phyloP scores from a whole-genome alignment of 1,140 invertebrate species.

The Megalopta genalis region DNA sequence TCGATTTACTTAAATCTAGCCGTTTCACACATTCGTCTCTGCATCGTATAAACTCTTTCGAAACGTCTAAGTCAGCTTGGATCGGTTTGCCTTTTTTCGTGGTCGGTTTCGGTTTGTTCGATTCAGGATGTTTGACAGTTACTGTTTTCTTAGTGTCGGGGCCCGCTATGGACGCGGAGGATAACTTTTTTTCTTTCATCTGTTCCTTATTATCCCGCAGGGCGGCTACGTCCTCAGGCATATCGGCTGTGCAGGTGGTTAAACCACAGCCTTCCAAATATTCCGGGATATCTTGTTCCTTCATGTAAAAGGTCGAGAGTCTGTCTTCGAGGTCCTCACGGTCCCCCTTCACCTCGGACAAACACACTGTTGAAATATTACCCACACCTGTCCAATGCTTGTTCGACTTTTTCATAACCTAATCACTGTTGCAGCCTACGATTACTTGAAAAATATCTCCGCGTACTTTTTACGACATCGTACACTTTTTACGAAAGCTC shows the following conservation, averaged over 20 bases:
- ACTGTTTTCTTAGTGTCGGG: slow-evolving; percentile 90
- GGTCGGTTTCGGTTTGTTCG: slow-evolving; percentile 96
- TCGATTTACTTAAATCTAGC: slow-evolving; percentile 98
- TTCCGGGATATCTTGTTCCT: slow-evolving; percentile 78
- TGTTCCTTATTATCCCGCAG: slow-evolving; percentile 68
- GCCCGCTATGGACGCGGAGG: slow-evolving; percentile 85
- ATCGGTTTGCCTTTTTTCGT: slow-evolving; percentile 94
- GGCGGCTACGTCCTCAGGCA: slow-evolving; percentile 72
- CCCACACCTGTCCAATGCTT: slow-evolving; percentile 74
- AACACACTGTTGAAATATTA: slow-evolving; percentile 74
- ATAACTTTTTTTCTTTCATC: slow-evolving; percentile 89
- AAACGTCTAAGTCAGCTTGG: slow-evolving; percentile 96
- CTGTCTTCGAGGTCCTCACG: slow-evolving; percentile 65
- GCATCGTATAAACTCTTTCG: slow-evolving; percentile 96
- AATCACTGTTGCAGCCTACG: slow-evolving; percentile 26
- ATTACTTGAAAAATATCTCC: slow-evolving; percentile 25
- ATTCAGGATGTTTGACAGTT: slow-evolving; percentile 96
- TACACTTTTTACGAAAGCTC: slow-evolving; percentile 55
- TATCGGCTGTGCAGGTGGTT: slow-evolving; percentile 73
- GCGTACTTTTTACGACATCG: slow-evolving; percentile 47
- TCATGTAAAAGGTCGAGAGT: slow-evolving; percentile 73
- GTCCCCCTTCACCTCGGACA: slow-evolving; percentile 69
- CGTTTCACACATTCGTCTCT: slow-evolving; percentile 93
- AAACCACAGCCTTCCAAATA: slow-evolving; percentile 77
- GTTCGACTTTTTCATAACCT: slow-evolving; percentile 76